phyloP scores from a whole-genome alignment of 2,888 invertebrate species.

The Agrotis ipsilon region DNA sequence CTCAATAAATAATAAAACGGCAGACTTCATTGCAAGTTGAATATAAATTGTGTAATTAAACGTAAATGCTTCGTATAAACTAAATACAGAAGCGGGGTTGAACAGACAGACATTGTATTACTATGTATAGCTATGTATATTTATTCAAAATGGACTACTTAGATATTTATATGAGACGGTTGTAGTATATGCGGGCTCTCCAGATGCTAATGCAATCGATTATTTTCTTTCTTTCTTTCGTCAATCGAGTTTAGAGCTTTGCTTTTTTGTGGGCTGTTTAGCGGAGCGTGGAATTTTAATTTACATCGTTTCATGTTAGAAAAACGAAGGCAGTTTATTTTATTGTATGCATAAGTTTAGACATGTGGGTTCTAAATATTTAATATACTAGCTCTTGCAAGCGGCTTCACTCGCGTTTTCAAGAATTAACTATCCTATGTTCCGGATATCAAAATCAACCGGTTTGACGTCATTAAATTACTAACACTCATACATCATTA shows the following conservation, averaged over 20 bases:
- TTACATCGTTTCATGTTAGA: slow-evolving; percentile 12
- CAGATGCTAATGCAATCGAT: slow-evolving; percentile 37
- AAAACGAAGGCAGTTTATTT: not conserved
- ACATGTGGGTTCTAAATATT: slow-evolving; percentile 8
- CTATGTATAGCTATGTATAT: slow-evolving; percentile 52
- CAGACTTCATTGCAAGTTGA: slow-evolving; percentile 87
- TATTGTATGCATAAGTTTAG: not conserved
- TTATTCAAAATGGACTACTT: slow-evolving; percentile 61
- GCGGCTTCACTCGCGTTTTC: too few relatives aligned
- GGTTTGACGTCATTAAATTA: too few relatives aligned
- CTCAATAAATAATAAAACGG: slow-evolving; percentile 85
- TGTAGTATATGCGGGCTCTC: slow-evolving; percentile 23
- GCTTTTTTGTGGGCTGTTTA: slow-evolving; percentile 25
- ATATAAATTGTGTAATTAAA: slow-evolving; percentile 89
- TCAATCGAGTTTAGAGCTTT: slow-evolving; percentile 25
- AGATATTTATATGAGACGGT: slow-evolving; percentile 50
- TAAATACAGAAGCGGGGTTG: slow-evolving; percentile 73
- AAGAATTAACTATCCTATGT: too few relatives aligned
- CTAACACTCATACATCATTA: too few relatives aligned
- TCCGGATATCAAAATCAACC: too few relatives aligned
- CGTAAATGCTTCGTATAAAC: slow-evolving; percentile 84
- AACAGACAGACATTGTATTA: slow-evolving; percentile 67
- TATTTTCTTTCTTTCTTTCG: slow-evolving; percentile 8
- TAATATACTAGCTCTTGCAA: not conserved
- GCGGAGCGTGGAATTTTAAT: slow-evolving; percentile 21